These are phyloP conservation scores for Reticulitermes lucifugus DNA, from an alignment of 2,888 invertebrate genomes.

Conservation along the genomic window DNA sequence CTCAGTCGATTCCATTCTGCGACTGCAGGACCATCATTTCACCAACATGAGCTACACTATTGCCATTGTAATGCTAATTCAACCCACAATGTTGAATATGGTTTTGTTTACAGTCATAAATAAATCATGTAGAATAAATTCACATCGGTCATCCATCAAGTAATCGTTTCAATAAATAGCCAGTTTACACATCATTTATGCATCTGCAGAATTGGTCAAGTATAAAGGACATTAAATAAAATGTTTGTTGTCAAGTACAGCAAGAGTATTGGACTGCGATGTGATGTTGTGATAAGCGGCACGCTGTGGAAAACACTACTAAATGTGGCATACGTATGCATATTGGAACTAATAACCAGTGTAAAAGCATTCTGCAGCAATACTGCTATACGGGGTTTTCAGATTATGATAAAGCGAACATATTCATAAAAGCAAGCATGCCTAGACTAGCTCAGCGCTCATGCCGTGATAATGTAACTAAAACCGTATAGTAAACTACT, in stretches of 20 bases:
- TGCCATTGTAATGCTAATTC: constrained; percentile 16
- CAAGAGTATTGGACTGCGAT: not conserved
- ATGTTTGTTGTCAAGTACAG: constrained; percentile 6
- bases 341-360: too few relatives aligned
- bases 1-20: too few relatives aligned
- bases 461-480: too few relatives aligned
- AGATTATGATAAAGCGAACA: too few relatives aligned
- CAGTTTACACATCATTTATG: constrained; percentile 12
- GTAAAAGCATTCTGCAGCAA: too few relatives aligned
- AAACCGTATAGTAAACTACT: too few relatives aligned
- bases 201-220: not conserved
- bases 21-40: not conserved
- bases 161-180: constrained; percentile 23
- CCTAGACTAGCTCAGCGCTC: too few relatives aligned
- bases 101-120: constrained; percentile 26
- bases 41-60: not conserved
- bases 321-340: too few relatives aligned
- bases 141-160: constrained; percentile 10
- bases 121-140: constrained; percentile 22
- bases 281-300: not conserved
- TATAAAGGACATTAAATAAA: not conserved
- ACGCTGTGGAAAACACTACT: not conserved
- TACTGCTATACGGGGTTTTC: too few relatives aligned
- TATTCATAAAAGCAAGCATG: too few relatives aligned
- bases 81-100: not conserved